phyloP scores from a whole-genome alignment of 2,797 vertebrate genomes.

The Sebastes elongatus region DNA sequence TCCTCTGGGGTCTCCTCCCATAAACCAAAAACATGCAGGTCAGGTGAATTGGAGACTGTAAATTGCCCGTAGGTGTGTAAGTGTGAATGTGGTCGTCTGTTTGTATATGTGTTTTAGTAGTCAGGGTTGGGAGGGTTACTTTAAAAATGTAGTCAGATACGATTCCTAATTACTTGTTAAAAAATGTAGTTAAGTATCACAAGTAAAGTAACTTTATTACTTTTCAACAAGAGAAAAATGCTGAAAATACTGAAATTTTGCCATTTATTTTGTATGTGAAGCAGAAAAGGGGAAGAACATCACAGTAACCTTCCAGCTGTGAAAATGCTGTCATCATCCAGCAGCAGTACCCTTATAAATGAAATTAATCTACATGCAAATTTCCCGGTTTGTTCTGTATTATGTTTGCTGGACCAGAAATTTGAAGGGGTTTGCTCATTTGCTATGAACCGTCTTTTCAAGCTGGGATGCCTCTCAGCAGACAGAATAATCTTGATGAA shows the following conservation, averaged over 20 bases:
- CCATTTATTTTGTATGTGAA: background rate
- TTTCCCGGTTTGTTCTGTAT: background rate
- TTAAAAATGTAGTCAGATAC: background rate
- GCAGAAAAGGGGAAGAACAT: background rate
- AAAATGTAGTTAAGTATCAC: background rate
- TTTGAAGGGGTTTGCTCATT: background rate
- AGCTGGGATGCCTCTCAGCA: background rate
- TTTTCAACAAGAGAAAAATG: background rate
- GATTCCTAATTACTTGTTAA: background rate
- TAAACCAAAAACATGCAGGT: background rate
- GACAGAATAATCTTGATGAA: background rate
- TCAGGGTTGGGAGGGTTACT: background rate
- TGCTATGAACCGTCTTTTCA: background rate
- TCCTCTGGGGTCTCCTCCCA: conserved; percentile 1
- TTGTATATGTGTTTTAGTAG: background rate
- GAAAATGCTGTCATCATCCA: background rate
- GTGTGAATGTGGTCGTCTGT: background rate
- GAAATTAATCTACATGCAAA: background rate
- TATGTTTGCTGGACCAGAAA: background rate
- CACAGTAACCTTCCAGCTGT: background rate
- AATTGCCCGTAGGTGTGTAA: background rate
- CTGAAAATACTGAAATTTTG: background rate
- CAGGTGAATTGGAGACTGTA: conserved; percentile 8
- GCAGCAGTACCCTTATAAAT: background rate
- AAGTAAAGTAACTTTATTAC: background rate